A percentile compares a stretch with the other conserved stretches of the same genome.
These are phyloP conservation scores for Linhomoeus sp. DNA, from an alignment of 2,888 invertebrate genomes.

Conservation along the genomic window DNA sequence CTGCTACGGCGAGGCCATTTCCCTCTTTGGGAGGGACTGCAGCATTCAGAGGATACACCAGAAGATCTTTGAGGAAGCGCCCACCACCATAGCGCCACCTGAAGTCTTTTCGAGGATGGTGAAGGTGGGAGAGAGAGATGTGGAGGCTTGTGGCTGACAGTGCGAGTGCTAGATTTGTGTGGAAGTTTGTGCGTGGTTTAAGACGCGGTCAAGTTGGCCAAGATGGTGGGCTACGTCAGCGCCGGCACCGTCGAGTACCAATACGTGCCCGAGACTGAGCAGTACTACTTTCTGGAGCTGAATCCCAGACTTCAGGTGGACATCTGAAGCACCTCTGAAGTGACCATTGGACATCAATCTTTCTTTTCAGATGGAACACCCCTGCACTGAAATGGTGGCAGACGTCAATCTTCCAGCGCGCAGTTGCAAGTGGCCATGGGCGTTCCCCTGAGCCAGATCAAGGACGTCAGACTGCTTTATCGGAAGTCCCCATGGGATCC, in stretches of 20 bases:
- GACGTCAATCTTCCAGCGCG: conserved; percentile 96
- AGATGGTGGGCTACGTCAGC: conserved; percentile 96
- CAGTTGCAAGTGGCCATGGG: conserved; percentile 98
- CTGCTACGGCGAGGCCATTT: conserved; percentile 92
- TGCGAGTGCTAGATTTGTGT: conserved; percentile 11
- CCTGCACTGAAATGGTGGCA: conserved; percentile 98
- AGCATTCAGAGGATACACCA: conserved; percentile 95
- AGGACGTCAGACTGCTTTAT: conserved; percentile 79
- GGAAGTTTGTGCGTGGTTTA: conserved; percentile 26
- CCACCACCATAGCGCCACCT: conserved; percentile 70
- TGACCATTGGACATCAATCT: too few species aligned
- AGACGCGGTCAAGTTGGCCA: conserved; percentile 86
- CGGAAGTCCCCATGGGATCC: conserved; percentile 73
- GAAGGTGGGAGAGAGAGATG: too few species aligned
- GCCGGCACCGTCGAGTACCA: conserved; percentile 97
- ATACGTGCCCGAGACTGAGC: conserved; percentile 45
- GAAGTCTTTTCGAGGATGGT: conserved; percentile 92
- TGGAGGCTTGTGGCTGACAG: too few species aligned
- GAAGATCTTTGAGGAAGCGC: conserved; percentile 98
- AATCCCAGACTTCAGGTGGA: conserved; percentile 70
- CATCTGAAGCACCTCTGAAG: too few species aligned
- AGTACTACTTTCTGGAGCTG: conserved; percentile 84
- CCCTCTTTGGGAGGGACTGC: conserved; percentile 90
- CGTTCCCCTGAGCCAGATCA: conserved; percentile 73
- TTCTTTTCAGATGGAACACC: conserved; percentile 62